Evolutionary conservation across 1,140 invertebrate species (phyloP), one percentile per base, ranked within the genome.

Genomic region (Whitmania pigra): DNA sequence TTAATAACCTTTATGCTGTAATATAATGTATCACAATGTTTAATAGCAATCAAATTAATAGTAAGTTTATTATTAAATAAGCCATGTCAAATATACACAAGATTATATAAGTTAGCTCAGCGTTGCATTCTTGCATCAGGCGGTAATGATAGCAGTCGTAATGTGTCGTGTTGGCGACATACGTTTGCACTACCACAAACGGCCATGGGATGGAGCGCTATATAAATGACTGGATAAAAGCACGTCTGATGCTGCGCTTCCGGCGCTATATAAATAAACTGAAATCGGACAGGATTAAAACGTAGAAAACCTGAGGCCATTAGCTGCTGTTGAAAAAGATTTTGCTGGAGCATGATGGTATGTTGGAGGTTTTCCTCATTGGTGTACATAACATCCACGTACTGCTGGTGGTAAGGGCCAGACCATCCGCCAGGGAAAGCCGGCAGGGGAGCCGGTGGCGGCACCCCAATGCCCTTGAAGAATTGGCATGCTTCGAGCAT

Each of bases 341-440:
- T 86, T 75, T 89, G 88, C 75, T 89, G 88, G 5, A 89, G 80
- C 73, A 87, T 81, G 78, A 89, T 89, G 13, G 88, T 89, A 77
- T 89, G 87, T 74, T 88, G 85, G 20, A 89, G 79, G 78, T 89
- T 88, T 4, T 86, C 87, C 31, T 86, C 84, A 76, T 89, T 89
- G 9, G 88, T 89, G 79, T 89, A 89, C 88, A 89, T 88, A 0
- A 82, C 79, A 73, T 81, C 80, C 15, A 80, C 78, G 69, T 79
- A 82, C 53, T 78, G 76, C 74, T 79, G 77, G 75, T 82, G 81
- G 15, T 49, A 49, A 49, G 43, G 43, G 15, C 43, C 43, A 4
- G 43, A 17, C 43, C 43, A 49, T 1, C 43, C 43, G 9, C 43
- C 43, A 0, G 43, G 43, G 25, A 82, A 75, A 67, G 79, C 78